Evolutionary conservation across 92 coral and sea anemone species (phyloP).

Genomic region (Isaurus tuberculatus): DNA sequence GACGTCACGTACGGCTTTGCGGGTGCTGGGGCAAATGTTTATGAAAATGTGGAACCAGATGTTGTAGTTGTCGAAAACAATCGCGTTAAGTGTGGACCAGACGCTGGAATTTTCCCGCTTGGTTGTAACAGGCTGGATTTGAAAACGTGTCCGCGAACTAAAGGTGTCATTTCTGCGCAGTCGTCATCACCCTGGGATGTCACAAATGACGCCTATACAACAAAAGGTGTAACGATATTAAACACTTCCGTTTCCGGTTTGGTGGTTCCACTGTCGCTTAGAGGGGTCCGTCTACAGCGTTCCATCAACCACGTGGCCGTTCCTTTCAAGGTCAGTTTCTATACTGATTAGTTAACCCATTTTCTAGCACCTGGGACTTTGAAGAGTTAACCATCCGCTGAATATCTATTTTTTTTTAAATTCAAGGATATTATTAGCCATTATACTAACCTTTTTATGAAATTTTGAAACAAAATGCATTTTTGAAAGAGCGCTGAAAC

Average conservation of each 20-base stretch:
- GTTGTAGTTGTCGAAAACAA: slow-evolving; percentile 51
- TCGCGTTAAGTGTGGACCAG: slow-evolving; percentile 34
- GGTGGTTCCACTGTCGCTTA: slow-evolving; percentile 61
- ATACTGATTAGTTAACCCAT: neutral
- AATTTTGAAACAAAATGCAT: too few relatives aligned
- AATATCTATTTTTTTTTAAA: too few relatives aligned
- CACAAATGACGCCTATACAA: slow-evolving; percentile 26
- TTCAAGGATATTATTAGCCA: too few relatives aligned
- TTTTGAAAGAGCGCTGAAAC: neutral
- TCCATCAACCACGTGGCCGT: slow-evolving; percentile 24
- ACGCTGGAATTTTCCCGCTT: slow-evolving; percentile 39
- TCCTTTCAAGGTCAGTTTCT: slow-evolving; percentile 28
- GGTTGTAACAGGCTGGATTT: slow-evolving; percentile 64
- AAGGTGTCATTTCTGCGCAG: slow-evolving; percentile 36
- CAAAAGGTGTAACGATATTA: slow-evolving; percentile 63
- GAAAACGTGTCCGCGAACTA: slow-evolving; percentile 49
- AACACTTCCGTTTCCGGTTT: slow-evolving; percentile 37
- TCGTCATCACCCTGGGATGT: slow-evolving; percentile 69
- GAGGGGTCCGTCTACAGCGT: slow-evolving; percentile 57
- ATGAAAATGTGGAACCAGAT: slow-evolving; percentile 51
- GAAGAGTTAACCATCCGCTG: neutral
- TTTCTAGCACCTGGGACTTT: neutral
- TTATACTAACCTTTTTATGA: too few relatives aligned
- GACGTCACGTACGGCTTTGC: slow-evolving; percentile 63
- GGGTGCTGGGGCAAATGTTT: slow-evolving; percentile 64